Percentiles rank a stretch among this genome's conserved stretches.
phyloP scores from a whole-genome alignment of 2,888 invertebrate species.

The Bembecia ichneumoniformis region DNA sequence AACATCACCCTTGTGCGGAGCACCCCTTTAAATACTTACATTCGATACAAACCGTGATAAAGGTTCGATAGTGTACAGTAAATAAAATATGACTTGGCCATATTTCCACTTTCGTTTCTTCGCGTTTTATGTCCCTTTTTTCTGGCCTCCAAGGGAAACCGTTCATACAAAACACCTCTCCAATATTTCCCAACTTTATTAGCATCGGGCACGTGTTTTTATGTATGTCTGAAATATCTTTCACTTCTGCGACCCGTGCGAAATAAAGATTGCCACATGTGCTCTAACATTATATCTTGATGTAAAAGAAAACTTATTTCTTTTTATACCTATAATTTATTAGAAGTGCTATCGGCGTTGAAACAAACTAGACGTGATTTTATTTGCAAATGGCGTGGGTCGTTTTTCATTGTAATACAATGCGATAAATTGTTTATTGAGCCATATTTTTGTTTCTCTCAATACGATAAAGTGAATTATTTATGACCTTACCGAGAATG shows the following conservation, averaged over 20 bases:
- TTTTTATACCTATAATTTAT: conserved; percentile 42
- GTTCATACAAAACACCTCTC: conserved; percentile 69
- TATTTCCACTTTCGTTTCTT: conserved; percentile 69
- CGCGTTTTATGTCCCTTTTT: conserved; percentile 63
- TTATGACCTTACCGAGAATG: background rate
- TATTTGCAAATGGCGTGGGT: conserved; percentile 24
- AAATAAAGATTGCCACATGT: conserved; percentile 56
- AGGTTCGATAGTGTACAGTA: conserved; percentile 71
- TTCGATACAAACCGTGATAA: conserved; percentile 65
- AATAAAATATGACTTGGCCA: conserved; percentile 71
- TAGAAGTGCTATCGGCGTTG: conserved; percentile 29
- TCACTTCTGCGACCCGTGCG: conserved; percentile 49
- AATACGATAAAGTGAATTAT: background rate
- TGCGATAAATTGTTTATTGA: background rate
- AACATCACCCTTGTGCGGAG: background rate
- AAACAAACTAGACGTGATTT: conserved; percentile 26
- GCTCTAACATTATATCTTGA: conserved; percentile 44
- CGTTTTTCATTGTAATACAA: conserved; percentile 20
- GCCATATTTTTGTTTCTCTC: background rate
- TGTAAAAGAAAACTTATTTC: conserved; percentile 42
- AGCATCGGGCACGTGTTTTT: conserved; percentile 66
- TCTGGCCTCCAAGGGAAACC: conserved; percentile 58
- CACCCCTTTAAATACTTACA: conserved; percentile 48
- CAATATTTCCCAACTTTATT: conserved; percentile 68
- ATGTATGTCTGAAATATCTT: conserved; percentile 63